These are phyloP conservation scores for Drosophila formosana DNA, from an alignment of 2,888 invertebrate species.

Conservation along the genomic window DNA sequence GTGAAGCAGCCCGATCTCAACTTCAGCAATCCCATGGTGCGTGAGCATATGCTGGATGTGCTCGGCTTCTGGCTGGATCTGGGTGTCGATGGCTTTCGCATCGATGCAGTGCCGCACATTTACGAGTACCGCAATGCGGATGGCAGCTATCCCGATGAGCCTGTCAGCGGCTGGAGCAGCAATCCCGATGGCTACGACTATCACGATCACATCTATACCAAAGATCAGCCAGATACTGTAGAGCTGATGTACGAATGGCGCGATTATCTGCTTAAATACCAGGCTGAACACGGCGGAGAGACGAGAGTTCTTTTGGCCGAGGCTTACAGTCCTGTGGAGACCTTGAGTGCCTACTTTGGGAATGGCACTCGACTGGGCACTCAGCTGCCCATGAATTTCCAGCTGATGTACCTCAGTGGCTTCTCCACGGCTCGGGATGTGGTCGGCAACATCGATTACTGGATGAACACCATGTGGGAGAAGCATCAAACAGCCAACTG, in stretches of 20 bases:
- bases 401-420: conserved; percentile 86
- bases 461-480: conserved; percentile 87
- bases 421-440: conserved; percentile 86
- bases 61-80: conserved; percentile 90
- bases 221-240: conserved; percentile 87
- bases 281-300: conserved; percentile 74
- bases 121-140: conserved; percentile 84
- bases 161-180: conserved; percentile 85
- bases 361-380: conserved; percentile 85
- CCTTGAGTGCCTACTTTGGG: conserved; percentile 87
- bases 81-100: conserved; percentile 91
- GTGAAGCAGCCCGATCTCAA: conserved; percentile 92
- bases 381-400: conserved; percentile 89
- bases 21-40: conserved; percentile 89
- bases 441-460: conserved; percentile 86
- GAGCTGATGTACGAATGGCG: conserved; percentile 87
- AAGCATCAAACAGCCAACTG: conserved; percentile 87
- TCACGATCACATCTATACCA: conserved; percentile 88
- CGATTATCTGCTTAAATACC: conserved; percentile 86
- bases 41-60: conserved; percentile 88
- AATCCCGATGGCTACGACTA: conserved; percentile 87
- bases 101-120: conserved; percentile 88
- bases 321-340: conserved; percentile 86
- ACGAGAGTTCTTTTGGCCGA: conserved; percentile 87
- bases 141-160: conserved; percentile 85